Evolutionary conservation across 1,140 invertebrate genomes (phyloP), one percentile per base, ranked within the genome.

Genomic region (Aphaenogaster floridana): DNA sequence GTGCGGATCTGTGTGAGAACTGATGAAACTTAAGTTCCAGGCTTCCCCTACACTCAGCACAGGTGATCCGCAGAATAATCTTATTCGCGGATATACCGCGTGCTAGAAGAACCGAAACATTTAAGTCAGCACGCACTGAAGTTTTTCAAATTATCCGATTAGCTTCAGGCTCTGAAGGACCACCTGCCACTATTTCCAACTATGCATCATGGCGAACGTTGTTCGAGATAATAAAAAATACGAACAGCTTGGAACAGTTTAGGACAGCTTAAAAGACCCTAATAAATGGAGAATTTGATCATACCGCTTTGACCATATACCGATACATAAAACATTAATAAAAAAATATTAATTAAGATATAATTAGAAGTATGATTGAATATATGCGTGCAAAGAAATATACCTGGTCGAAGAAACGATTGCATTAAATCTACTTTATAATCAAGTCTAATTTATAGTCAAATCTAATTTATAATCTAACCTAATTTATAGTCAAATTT

Each of bases 11-110:
- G 36, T 80, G 78, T 81, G 80, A 76, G 61, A 84, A 84, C 69
- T 74, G 71, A 76, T 61, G 80, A 63, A 84, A 84, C 69, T 84
- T 76, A 76, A 84, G 45, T 72, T 76, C 50, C 80, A 45, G 42
- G 28, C 13, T 15, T 15, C 42, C 69, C 13, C 8, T 34, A 61
- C 28, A 36, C 52, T n/a, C 42, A 15, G 5, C 21, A 13, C 66
- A 34, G 39, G 36, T n/a, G 42, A 45, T 11, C 54, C 17, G 28
- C 48, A 11, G 21, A 74, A 71, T 42, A 76, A 76, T 84, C 39
- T 61, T 28, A 39, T 61, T 54, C 57, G 13, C 17, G 13, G 15
- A 15, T n/a, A 11, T 2, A 28, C 28, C 28, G 28, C 28, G 28
- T 28, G 28, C 15, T 39, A 34, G 6, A 54, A 54, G 3, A n/a